Evolutionary conservation across 2,888 invertebrate genomes (phyloP), one percentile per base, ranked within the genome.

Genomic region (Tetragonula carbonaria): DNA sequence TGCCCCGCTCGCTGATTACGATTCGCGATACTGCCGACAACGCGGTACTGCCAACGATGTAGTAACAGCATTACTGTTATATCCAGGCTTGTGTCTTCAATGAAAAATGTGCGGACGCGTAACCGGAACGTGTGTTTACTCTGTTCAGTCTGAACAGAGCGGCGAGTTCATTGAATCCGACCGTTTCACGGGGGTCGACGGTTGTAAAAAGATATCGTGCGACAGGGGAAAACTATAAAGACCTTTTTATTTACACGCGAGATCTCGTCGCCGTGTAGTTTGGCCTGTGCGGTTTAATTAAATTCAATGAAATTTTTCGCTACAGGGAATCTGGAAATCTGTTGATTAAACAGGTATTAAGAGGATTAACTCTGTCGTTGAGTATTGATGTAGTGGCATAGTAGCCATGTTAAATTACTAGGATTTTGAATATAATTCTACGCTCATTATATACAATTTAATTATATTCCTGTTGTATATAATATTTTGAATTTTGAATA

Each of bases 181-280:
- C 8, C 50, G 50, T 67, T 50, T 67, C 2, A 38, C n/a, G 68
- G 3, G 8, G 11, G 28, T 28, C 28, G 71, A 76, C 50, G 76
- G 78, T 75, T 82, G 74, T 82, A 77, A 80, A 83, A 83, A 77
- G 75, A 79, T 82, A 74, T 82, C 76, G 65, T 16, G 16, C 23
- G 14, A 16, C 16, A 23, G 14, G 23, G 16, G 16, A 23, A 23
- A 2, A 8, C 16, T 28, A 28, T 16, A 23, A 62, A 62, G 28
- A 16, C 23, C 62, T 28, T 62, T 62, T 23, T 23, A 16, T 62
- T 45, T 45, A 8, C 45, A 45, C 45, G 8, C 16, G 16, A 23
- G 23, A 28, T 23, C 23, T 23, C 16, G 23, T 62, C 59, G 28
- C 23, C n/a, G 5, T 21, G 57, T 57, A 13, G 57, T n/a, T 59